Percentiles rank a stretch among this genome's conserved stretches.
phyloP scores from a whole-genome alignment of 2,113 vertebrate species.

The Nothocercus julius region DNA sequence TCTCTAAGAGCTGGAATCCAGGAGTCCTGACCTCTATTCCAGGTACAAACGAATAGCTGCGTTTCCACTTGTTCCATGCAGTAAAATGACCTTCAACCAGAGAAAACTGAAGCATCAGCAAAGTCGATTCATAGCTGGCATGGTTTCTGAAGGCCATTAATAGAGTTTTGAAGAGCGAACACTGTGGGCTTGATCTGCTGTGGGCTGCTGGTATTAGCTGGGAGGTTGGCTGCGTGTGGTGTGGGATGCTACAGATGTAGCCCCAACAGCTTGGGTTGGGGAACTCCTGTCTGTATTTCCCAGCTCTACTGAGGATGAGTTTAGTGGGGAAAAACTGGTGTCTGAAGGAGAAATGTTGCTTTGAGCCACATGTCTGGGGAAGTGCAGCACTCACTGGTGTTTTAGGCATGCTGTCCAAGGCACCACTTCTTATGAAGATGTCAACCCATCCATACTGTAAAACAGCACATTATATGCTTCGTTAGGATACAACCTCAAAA shows the following conservation, averaged over 20 bases:
- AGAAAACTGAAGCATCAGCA: not conserved
- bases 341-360: not conserved
- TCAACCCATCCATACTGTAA: not conserved
- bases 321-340: too few relatives aligned
- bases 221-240: too few relatives aligned
- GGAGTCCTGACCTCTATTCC: not conserved
- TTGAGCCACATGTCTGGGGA: not conserved
- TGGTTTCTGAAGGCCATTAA: not conserved
- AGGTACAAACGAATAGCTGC: not conserved
- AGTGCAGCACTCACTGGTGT: too few relatives aligned
- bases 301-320: not conserved
- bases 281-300: not conserved
- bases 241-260: rapidly evolving
- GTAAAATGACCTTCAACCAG: not conserved
- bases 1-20: not conserved
- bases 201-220: not conserved
- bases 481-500: not conserved
- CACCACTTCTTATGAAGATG: not conserved
- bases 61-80: rapidly evolving
- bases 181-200: not conserved
- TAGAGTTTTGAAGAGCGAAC: not conserved
- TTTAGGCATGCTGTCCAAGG: not conserved
- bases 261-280: not conserved
- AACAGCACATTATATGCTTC: not conserved
- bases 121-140: not conserved